Conservation (phyloP, 2,113 vertebrate genomes). For the Illadopsis cleaveri region DNA sequence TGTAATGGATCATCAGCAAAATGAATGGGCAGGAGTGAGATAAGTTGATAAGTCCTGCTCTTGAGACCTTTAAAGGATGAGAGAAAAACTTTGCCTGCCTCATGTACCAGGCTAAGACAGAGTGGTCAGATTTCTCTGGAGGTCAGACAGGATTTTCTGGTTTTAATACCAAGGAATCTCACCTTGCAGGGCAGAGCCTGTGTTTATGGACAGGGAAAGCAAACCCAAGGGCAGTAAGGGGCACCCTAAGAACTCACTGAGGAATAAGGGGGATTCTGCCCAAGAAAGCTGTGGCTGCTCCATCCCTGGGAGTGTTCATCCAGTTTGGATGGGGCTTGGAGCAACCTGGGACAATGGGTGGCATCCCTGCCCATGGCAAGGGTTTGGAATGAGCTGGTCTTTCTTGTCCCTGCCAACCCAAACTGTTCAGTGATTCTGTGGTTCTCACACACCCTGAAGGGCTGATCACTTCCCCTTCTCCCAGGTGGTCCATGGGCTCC, state of each 20-base stretch:
- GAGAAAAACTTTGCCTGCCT: neutral
- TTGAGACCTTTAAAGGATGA: neutral
- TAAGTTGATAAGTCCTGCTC: neutral
- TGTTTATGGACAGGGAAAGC: neutral
- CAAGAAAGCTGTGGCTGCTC: neutral
- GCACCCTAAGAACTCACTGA: neutral
- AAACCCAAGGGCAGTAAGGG: neutral
- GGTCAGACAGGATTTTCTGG: neutral
- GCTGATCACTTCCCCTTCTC: neutral
- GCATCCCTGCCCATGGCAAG: neutral
- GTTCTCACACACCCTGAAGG: too few relatives aligned
- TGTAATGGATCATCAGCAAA: neutral
- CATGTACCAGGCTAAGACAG: neutral
- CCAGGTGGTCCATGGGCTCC: too few relatives aligned
- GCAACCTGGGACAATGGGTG: neutral
- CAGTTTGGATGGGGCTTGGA: neutral
- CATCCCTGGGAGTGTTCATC: neutral
- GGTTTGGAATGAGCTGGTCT: accelerated
- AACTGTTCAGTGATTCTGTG: neutral
- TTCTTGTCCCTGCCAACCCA: neutral
- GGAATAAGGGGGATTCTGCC: neutral
- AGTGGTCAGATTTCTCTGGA: neutral
- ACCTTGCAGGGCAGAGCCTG: neutral
- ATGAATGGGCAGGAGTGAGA: accelerated
- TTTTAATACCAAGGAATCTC: neutral